Evolutionary conservation across 2,797 vertebrate species (phyloP).

Genomic region (Iguana delicatissima): DNA sequence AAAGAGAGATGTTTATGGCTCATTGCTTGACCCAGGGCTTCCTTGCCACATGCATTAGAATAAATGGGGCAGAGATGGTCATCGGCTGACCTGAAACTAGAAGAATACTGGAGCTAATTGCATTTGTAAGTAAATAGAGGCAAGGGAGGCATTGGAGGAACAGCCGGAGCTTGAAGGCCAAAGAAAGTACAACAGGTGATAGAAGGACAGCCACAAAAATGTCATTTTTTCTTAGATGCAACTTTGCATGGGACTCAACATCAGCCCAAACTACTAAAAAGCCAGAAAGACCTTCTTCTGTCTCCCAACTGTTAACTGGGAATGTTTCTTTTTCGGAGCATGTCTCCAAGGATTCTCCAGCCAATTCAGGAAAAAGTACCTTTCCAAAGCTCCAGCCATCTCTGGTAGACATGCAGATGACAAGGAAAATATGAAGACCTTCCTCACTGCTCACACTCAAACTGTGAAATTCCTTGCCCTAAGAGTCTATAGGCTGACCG

Average conservation of each 20-base stretch:
- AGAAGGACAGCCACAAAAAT: constrained; percentile 31
- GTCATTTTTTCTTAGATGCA: constrained; percentile 38
- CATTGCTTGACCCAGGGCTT: constrained; percentile 54
- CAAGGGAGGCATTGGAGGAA: not conserved
- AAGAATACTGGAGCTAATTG: constrained; percentile 48
- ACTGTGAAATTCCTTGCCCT: no score
- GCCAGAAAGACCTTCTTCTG: no score
- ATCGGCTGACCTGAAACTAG: constrained; percentile 50
- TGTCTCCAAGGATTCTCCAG: no score
- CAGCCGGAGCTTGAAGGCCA: not conserved
- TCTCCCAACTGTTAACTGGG: no score
- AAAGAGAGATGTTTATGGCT: constrained; percentile 57
- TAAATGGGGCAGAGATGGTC: constrained; percentile 53
- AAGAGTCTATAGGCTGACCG: no score
- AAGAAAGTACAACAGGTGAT: not conserved
- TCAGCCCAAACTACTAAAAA: no score
- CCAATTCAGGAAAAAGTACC: no score
- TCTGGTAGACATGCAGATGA: no score
- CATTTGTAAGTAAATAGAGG: constrained; percentile 57
- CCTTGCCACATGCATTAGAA: constrained; percentile 48
- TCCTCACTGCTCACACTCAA: no score
- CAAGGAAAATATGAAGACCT: no score
- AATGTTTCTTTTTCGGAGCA: no score
- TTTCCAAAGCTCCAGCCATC: no score
- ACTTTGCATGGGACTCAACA: not conserved